Conservation (phyloP, 2,797 vertebrate genomes). For the Taeniopygia guttata region DNA sequence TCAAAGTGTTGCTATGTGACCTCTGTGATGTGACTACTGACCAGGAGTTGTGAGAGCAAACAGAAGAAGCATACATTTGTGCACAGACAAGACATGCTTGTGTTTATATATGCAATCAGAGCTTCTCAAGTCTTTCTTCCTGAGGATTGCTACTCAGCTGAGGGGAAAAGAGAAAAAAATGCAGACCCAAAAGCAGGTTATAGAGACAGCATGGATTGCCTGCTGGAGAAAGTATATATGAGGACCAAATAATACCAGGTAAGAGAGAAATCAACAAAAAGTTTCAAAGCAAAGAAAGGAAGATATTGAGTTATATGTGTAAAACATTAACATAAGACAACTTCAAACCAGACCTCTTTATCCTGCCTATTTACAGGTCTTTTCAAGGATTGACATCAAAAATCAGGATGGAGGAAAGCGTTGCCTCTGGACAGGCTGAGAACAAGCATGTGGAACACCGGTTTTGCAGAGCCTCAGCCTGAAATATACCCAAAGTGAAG, state of each 20-base stretch:
- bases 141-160: neutral
- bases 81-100: neutral
- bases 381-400: neutral
- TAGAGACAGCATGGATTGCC: neutral
- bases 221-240: neutral
- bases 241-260: neutral
- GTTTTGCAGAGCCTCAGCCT: neutral
- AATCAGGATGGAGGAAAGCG: neutral
- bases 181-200: neutral
- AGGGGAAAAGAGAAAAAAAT: neutral
- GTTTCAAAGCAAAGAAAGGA: neutral
- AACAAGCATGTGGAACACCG: neutral
- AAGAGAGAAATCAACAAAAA: neutral
- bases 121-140: neutral
- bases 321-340: neutral
- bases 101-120: neutral
- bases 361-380: accelerated
- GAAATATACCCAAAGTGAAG: neutral
- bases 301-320: neutral
- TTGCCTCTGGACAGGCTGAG: neutral
- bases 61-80: neutral
- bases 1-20: neutral
- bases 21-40: neutral
- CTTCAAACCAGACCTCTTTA: neutral
- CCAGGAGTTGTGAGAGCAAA: neutral